Evolutionary conservation across 2,797 vertebrate genomes (phyloP), one percentile per base, ranked within the genome.

Genomic region (Nyctalus aviator): DNA sequence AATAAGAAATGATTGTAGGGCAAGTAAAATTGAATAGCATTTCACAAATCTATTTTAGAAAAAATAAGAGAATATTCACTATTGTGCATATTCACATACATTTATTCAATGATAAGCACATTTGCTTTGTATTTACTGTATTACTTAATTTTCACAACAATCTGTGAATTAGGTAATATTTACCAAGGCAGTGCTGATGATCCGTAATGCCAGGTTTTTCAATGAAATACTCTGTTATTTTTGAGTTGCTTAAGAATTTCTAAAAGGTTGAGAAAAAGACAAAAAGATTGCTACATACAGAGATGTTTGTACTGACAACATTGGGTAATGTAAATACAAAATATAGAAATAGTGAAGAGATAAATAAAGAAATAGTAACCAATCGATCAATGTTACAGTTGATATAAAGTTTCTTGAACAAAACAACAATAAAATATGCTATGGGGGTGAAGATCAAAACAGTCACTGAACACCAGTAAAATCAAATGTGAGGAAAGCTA

Each of bases 111-210:
- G 48, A 69, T 81, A 88, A 84, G 41, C 6, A 48, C 7, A 37
- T 72, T 62, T 66, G 23, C 66, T 91, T 78, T 88, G 44, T 78
- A 73, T 87, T 90, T 90, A 46, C 44, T 86, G 4, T 78, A 72
- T 81, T 89, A 37, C 72, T 94, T 91, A 59, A 81, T 79, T 88
- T 88, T 94, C 23, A 53, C 66, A 88, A 41, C n/a, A 75, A 25
- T 73, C 68, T 69, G 12, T 88, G 23, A 84, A 66, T 79, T 79
- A 62, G 11, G 2, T 35, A 10, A 0, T 75, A 48, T 79, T 50
- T 84, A 88, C 50, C n/a, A 83, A 55, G 62, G 1, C n/a, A 55
- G 11, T 53, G 32, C 44, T 84, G 66, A 91, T 85, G 73, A 84
- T 27, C 14, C 64, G 25, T 84, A 86, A 72, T 55, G 32, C 17